These are phyloP conservation scores for Oryzaephilus surinamensis DNA, from an alignment of 1,140 invertebrate species.

Conservation along the genomic window DNA sequence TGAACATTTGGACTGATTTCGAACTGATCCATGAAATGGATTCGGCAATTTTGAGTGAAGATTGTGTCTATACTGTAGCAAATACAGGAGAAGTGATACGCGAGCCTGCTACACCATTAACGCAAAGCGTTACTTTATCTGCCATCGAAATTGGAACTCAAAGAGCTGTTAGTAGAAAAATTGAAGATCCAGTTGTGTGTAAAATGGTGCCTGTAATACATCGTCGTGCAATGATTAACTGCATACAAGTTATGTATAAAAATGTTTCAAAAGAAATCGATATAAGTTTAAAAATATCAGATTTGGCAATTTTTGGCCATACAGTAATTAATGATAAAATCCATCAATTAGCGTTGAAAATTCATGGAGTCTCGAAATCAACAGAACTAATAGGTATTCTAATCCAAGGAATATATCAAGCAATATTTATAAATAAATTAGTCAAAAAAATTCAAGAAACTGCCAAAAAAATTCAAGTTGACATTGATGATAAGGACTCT, in stretches of 20 bases:
- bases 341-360: constrained; percentile 32
- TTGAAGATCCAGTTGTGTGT: constrained; percentile 5
- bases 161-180: background rate
- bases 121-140: too few species aligned
- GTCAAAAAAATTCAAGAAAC: constrained; percentile 3
- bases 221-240: constrained; percentile 15
- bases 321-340: constrained; percentile 43
- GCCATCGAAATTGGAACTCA: background rate
- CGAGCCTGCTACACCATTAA: constrained; percentile 35
- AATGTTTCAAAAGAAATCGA: constrained; percentile 11
- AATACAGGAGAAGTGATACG: constrained; percentile 57
- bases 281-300: constrained; percentile 18
- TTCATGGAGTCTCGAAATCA: too few species aligned
- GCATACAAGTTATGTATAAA: constrained; percentile 14
- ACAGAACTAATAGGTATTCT: constrained; percentile 34
- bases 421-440: background rate
- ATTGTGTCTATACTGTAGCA: constrained; percentile 42
- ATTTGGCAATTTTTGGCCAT: constrained; percentile 50
- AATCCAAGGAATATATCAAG: background rate
- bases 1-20: constrained; percentile 58
- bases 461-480: constrained; percentile 10
- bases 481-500: constrained; percentile 23
- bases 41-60: constrained; percentile 43
- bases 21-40: constrained; percentile 66
- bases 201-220: constrained; percentile 7